These are phyloP conservation scores for Osmerus mordax DNA, from an alignment of 2,113 vertebrate species.

Conservation along the genomic window DNA sequence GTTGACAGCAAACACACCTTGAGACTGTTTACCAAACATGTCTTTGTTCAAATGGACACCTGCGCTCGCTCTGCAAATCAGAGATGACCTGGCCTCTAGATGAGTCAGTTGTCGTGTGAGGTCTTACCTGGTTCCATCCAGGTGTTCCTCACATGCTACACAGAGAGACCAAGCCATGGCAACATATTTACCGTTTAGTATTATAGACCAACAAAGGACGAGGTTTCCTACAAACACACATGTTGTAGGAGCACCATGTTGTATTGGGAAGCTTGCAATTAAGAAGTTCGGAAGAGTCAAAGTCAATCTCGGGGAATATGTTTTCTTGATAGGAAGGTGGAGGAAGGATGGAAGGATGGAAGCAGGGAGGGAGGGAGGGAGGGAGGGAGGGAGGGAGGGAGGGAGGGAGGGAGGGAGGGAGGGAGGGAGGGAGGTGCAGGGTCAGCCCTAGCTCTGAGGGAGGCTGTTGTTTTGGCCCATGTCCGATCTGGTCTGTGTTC, in stretches of 20 bases:
- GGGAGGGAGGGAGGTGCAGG: too few relatives aligned
- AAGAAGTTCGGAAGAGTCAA: background rate
- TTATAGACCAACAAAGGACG: too few relatives aligned
- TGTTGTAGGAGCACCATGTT: too few relatives aligned
- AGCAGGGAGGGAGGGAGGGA: background rate
- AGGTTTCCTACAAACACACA: too few relatives aligned
- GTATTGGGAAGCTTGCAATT: too few relatives aligned
- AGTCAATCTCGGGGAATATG: background rate
- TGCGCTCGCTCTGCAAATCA: background rate
- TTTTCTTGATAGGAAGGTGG: background rate
- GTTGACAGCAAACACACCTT: conserved; percentile 33
- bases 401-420: background rate
- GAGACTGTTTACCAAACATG: conserved; percentile 25
- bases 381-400: background rate
- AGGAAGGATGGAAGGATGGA: background rate
- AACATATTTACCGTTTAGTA: too few relatives aligned
- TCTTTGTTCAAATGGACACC: too few relatives aligned
- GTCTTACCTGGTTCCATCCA: too few relatives aligned
- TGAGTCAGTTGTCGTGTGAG: too few relatives aligned
- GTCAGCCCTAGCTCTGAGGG: background rate
- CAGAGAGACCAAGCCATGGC: too few relatives aligned
- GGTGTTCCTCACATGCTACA: too few relatives aligned
- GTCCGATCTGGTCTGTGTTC: conserved; percentile 31
- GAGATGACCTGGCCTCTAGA: too few relatives aligned
- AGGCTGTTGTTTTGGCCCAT: background rate